Percentiles rank a stretch among this genome's conserved stretches.
Evolutionary conservation across 2,113 vertebrate genomes (phyloP).

Genomic region (Cephalopterus ornatus): DNA sequence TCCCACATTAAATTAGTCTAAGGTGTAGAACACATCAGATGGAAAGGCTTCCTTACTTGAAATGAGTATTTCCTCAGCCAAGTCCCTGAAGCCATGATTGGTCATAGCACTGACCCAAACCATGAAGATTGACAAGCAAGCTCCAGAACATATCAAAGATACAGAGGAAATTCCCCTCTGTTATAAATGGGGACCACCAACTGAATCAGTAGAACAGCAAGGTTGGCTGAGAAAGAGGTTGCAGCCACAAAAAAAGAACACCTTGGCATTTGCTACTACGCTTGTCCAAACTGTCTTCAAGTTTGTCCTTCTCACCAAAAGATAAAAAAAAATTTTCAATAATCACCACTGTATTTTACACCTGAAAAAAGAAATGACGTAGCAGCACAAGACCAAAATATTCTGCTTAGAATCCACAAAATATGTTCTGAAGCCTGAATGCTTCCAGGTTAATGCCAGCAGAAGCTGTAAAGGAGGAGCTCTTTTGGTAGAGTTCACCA

Average conservation of each 20-base stretch:
- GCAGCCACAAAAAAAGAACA: background rate
- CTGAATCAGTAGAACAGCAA: background rate
- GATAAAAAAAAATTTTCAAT: background rate
- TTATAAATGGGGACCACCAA: background rate
- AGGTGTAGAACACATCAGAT: background rate
- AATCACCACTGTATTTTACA: background rate
- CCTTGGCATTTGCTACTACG: background rate
- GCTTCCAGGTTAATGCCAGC: background rate
- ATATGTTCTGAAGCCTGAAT: background rate
- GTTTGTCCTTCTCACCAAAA: background rate
- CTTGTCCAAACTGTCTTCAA: background rate
- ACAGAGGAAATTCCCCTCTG: background rate
- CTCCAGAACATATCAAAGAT: background rate
- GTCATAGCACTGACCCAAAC: background rate
- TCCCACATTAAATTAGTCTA: background rate
- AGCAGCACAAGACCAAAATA: background rate
- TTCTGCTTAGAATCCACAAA: background rate
- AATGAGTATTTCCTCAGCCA: background rate
- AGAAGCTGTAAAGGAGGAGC: background rate
- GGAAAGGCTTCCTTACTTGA: background rate
- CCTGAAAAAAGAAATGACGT: background rate
- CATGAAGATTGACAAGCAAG: background rate
- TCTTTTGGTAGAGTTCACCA: background rate
- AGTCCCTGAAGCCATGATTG: background rate
- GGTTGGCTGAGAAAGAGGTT: background rate